Conservation (phyloP, 2,797 vertebrate genomes). For the Columba guinea region DNA sequence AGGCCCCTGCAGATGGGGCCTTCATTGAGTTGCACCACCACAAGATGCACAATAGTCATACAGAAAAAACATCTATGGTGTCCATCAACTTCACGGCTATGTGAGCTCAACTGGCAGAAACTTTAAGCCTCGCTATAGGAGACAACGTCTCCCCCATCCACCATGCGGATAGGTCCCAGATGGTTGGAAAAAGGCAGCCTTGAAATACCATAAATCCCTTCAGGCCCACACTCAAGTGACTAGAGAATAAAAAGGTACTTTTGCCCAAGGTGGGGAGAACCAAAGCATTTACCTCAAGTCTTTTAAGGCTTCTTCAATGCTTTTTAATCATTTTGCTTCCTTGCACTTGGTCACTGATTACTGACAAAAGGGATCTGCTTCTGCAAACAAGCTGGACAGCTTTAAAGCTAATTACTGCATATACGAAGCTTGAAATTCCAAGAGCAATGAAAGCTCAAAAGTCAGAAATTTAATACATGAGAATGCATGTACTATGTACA, state of each 20-base stretch:
- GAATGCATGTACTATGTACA: neutral
- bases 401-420: neutral
- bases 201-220: neutral
- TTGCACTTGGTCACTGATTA: neutral
- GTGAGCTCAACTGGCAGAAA: neutral
- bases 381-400: neutral
- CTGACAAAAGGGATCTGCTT: neutral
- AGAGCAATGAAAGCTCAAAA: neutral
- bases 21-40: neutral
- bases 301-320: neutral
- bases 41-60: neutral
- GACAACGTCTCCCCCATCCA: neutral
- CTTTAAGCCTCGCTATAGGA: neutral
- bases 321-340: neutral
- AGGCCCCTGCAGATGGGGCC: neutral
- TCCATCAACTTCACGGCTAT: neutral
- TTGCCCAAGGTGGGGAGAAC: neutral
- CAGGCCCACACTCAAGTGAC: neutral
- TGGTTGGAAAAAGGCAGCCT: neutral
- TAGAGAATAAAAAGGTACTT: neutral
- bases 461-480: neutral
- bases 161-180: neutral
- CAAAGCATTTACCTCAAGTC: neutral
- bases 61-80: neutral
- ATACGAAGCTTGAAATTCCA: neutral